Base-by-base conservation (phyloP, 2,888 invertebrate genomes). In the Drosophila picticornis region DNA sequence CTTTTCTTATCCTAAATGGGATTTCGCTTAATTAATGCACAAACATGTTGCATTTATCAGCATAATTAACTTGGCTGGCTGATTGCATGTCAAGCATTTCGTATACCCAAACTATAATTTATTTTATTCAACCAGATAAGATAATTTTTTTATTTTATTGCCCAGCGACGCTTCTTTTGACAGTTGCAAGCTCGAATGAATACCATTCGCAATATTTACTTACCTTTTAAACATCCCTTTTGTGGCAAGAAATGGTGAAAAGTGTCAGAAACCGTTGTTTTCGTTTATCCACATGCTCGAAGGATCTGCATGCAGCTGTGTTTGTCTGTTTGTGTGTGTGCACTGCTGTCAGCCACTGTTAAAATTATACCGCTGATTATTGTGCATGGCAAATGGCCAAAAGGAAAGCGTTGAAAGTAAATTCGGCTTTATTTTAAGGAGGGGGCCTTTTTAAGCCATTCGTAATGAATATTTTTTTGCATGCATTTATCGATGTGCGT, bases 361-460 rank as follows among this genome's bases (percentile, higher is more conserved):
- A 81, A 81, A 73, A 81, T 81, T 78, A 88, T 81, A 76, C 87
- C 63, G 80, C 89, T 88, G 85, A 88, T 88, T 85, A 88, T 83
- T 73, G 66, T 64, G 56, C 77, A 84, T 88, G 85, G 83, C 76
- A 88, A 78, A 88, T 80, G 84, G 66, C 73, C 84, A 66, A 68
- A 55, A 56, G 71, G 40, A 60, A 25, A 32, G 48, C 55, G 46
- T 59, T 50, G 25, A 9, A 50, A 56, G 53, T 34, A 55, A 50
- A 29, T 36, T 57, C 34, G 10, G 68, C 68, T 43, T 68, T 11
- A 51, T n/a, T 31, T 16, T 22, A 29, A 66, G 10, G n/a, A 7
- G 4, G 9, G 29, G 6, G 7, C 13, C 4, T 10, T 22, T n/a
- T 19, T 11, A 16, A 56, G 56, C 32, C 32, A 31, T 63, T 61